Evolutionary conservation across 2,888 invertebrate species (phyloP), one percentile per base, ranked within the genome.

Genomic region (Amphipyra berbera): DNA sequence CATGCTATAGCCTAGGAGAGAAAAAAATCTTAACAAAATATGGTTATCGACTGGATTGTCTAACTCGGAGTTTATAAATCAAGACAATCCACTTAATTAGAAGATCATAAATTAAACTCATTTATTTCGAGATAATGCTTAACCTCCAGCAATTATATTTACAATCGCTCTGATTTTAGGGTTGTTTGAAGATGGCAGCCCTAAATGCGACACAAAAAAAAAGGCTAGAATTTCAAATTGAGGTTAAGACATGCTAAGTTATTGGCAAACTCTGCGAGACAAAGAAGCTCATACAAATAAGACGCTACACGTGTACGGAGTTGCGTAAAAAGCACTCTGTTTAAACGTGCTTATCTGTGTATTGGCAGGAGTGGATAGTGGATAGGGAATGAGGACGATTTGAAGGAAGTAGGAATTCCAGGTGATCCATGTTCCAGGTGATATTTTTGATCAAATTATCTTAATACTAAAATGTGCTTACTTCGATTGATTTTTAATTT

Each of bases 231-330:
- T 61, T 61, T 68, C 27, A 50, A 66, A 69, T 73, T 65, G 65
- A 75, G 68, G 68, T 76, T 73, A 73, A 76, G 62, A 67, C 75
- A 63, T 76, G 73, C 60, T 61, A 73, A 77, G 78, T 66, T 69
- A 66, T 66, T 76, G 74, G 63, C 61, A 73, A 77, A 77, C 70
- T 47, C 38, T 12, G 12, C 59, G 60, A 79, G 64, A 73, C 78
- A 78, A 79, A 73, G 79, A 76, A 73, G 56, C 68, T 68, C 63
- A 63, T 73, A 64, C 68, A 78, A 74, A 72, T 74, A 71, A 60
- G 57, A 68, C 46, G 47, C 47, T 59, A 68, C 78, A 73, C 73
- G 73, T 77, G 77, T 73, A 47, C 47, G 46, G 41, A 53, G 68
- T 76, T 78, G 67, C 79, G 76, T 53, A 73, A 78, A 68, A 65